Conservation (phyloP, 37 sponge, comb jelly and placozoan species). For the Diacarnus erythraeanus region DNA sequence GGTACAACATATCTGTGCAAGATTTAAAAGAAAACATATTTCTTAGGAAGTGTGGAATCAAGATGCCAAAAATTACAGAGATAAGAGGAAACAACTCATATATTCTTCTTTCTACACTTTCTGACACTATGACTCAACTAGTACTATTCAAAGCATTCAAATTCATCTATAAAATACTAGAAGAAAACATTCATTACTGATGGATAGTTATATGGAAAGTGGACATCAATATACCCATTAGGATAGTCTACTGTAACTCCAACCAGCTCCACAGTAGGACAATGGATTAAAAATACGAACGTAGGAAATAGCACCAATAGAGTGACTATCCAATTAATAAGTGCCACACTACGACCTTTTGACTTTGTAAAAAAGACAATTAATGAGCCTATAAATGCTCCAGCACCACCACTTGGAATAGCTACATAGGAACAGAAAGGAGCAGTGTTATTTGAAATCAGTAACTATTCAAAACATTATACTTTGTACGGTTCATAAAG, state of each 20-base stretch:
- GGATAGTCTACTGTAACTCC: slow-evolving; percentile 37
- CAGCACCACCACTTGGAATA: slow-evolving; percentile 47
- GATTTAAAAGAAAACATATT: not conserved
- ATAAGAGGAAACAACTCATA: too few relatives aligned
- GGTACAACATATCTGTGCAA: not conserved
- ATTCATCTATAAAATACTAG: not conserved
- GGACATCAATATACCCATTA: slow-evolving; percentile 2
- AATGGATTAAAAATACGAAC: slow-evolving; percentile 29
- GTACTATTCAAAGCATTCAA: too few relatives aligned
- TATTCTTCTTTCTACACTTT: too few relatives aligned
- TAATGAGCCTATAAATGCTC: slow-evolving; percentile 35
- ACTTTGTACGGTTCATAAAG: too few relatives aligned
- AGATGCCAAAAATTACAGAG: too few relatives aligned
- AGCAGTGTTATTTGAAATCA: too few relatives aligned
- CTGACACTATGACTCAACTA: too few relatives aligned
- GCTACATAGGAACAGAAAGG: too few relatives aligned
- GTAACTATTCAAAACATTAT: too few relatives aligned
- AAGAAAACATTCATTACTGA: not conserved
- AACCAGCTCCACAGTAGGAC: slow-evolving; percentile 23
- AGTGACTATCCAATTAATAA: slow-evolving; percentile 16
- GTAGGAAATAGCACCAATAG: slow-evolving; percentile 14
- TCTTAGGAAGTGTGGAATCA: not conserved
- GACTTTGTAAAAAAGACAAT: slow-evolving; percentile 37
- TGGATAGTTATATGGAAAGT: not conserved
- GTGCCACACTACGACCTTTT: slow-evolving; percentile 20